These are phyloP conservation scores for Caenorhabditis sulstoni DNA, from an alignment of 2,888 invertebrate species.

Conservation along the genomic window DNA sequence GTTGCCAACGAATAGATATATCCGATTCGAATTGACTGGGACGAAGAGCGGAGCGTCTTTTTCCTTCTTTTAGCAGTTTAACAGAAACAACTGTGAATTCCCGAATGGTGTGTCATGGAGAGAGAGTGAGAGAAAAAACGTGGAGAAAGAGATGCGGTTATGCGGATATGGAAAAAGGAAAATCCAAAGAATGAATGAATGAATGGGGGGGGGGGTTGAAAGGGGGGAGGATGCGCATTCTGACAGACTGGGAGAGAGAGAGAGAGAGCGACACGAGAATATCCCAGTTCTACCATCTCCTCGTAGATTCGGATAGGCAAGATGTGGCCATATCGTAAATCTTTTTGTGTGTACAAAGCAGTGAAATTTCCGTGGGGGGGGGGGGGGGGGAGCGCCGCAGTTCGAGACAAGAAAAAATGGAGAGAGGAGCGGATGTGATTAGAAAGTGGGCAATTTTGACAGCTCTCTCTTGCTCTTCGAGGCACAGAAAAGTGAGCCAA, in stretches of 20 bases:
- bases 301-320: slow-evolving; percentile 32
- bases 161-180: slow-evolving; percentile 38
- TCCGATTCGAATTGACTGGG: slow-evolving; percentile 35
- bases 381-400: slow-evolving; percentile 2
- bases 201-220: not conserved
- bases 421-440: slow-evolving; percentile 24
- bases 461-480: slow-evolving; percentile 21
- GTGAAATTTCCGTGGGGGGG: slow-evolving; percentile 21
- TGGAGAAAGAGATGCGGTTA: slow-evolving; percentile 19
- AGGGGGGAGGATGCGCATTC: slow-evolving; percentile 38
- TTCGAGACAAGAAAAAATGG: slow-evolving; percentile 8
- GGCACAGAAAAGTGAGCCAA: not conserved
- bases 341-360: slow-evolving; percentile 48
- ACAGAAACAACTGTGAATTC: slow-evolving; percentile 16
- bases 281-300: slow-evolving; percentile 42
- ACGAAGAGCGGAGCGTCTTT: slow-evolving; percentile 1
- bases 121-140: slow-evolving; percentile 14
- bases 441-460: slow-evolving; percentile 35
- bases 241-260: too few species aligned
- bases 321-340: slow-evolving; percentile 56
- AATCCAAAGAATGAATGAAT: too few species aligned
- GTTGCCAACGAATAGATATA: slow-evolving; percentile 9
- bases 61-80: too few species aligned
- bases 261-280: slow-evolving; percentile 22
- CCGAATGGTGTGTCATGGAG: slow-evolving; percentile 23